These are phyloP conservation scores for Drosophila nasuta DNA, from an alignment of 1,140 invertebrate species.

Conservation along the genomic window DNA sequence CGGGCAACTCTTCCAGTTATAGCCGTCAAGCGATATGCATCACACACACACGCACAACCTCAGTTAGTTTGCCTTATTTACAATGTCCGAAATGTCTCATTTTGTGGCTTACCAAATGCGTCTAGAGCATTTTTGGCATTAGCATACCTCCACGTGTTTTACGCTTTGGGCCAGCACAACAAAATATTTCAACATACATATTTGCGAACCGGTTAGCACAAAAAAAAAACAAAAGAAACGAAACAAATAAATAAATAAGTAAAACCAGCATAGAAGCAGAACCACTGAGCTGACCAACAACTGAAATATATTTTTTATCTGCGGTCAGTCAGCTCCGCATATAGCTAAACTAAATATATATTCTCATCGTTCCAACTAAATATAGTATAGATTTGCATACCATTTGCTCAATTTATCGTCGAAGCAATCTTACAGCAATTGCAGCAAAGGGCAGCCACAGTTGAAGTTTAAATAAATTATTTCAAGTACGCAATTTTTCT, in stretches of 20 bases:
- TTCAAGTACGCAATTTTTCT: too few species aligned
- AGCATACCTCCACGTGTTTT: constrained; percentile 34
- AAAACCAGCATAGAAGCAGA: too few species aligned
- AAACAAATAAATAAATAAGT: too few species aligned
- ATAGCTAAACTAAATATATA: background rate
- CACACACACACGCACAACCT: background rate
- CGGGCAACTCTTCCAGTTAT: constrained; percentile 42
- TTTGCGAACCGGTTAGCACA: constrained; percentile 13
- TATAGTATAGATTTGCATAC: too few species aligned
- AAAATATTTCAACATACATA: background rate
- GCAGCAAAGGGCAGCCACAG: too few species aligned
- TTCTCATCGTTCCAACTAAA: too few species aligned
- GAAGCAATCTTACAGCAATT: too few species aligned
- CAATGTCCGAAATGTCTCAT: background rate
- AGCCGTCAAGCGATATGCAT: constrained; percentile 36
- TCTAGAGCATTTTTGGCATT: constrained; percentile 20
- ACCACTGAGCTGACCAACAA: background rate
- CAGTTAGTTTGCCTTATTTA: constrained; percentile 9
- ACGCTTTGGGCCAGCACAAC: too few species aligned
- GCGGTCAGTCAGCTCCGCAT: background rate
- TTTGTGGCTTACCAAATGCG: constrained; percentile 38
- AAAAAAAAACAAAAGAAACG: background rate
- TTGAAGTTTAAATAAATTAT: too few species aligned
- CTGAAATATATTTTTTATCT: background rate
- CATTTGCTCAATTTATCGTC: too few species aligned